A percentile compares a stretch with the other conserved stretches of the same genome.
Conservation (phyloP, 2,797 vertebrate species). For the Myiotriccus ornatus region DNA sequence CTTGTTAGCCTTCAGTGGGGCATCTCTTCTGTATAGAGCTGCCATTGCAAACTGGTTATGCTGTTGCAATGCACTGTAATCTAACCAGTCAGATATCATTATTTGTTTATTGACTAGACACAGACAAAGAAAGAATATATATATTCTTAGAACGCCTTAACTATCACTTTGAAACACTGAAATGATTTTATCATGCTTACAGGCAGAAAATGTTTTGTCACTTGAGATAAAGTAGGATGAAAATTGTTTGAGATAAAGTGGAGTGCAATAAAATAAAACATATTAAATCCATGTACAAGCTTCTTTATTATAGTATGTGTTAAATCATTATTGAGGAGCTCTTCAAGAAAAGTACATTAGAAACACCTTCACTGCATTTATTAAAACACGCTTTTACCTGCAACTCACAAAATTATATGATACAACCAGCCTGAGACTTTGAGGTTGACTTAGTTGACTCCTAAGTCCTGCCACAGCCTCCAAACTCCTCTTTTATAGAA, state of each 20-base stretch:
- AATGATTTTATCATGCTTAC: slow-evolving; percentile 7
- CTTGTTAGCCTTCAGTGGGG: not conserved
- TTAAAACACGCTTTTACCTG: slow-evolving; percentile 17
- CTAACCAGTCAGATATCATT: not conserved
- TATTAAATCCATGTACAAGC: not conserved
- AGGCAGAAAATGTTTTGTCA: not conserved
- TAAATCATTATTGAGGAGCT: slow-evolving; percentile 28
- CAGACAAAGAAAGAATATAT: not conserved
- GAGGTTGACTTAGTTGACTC: not conserved
- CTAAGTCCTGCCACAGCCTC: not conserved
- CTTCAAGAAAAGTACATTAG: not conserved
- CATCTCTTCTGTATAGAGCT: not conserved
- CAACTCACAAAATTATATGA: not conserved
- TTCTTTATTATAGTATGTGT: slow-evolving; percentile 1
- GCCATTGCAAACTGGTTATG: not conserved
- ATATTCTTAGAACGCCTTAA: slow-evolving; percentile 24
- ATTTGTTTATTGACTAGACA: not conserved
- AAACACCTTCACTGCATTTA: not conserved
- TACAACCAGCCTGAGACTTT: not conserved
- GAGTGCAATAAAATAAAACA: slow-evolving; percentile 42
- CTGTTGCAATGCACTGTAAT: not conserved
- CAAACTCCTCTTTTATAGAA: slow-evolving; percentile 14
- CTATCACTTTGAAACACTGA: slow-evolving; percentile 7
- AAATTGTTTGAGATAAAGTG: slow-evolving; percentile 22
- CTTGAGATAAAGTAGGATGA: slow-evolving; percentile 1